phyloP scores from a whole-genome alignment of 2,797 vertebrate species.

The Poecilia velifera region DNA sequence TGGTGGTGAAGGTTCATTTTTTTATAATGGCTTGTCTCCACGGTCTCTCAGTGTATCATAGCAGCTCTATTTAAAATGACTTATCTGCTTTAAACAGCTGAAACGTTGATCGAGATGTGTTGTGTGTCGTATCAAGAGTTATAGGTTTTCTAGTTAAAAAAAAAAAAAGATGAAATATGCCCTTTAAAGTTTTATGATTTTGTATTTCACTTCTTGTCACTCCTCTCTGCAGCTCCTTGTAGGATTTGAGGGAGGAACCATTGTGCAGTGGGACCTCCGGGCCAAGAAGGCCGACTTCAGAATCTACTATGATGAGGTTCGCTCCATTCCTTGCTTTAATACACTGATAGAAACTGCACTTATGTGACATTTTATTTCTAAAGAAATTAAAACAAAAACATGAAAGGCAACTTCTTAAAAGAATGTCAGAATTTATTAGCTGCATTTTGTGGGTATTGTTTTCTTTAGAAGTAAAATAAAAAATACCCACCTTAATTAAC shows the following conservation, averaged over 20 bases:
- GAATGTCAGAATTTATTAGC: not conserved
- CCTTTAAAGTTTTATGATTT: not conserved
- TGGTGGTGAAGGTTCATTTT: not conserved
- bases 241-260: constrained; percentile 95
- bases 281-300: constrained; percentile 94
- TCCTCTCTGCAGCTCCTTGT: constrained; percentile 86
- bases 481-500: not conserved
- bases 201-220: not conserved
- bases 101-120: not conserved
- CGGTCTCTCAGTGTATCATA: not conserved
- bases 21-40: not conserved
- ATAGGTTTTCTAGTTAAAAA: not conserved
- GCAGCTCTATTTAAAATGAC: not conserved
- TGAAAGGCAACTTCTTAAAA: not conserved
- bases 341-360: not conserved
- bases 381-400: not conserved
- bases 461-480: too few species aligned
- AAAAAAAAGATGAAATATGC: not conserved
- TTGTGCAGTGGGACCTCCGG: constrained; percentile 95
- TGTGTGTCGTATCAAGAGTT: not conserved
- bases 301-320: constrained; percentile 98
- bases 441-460: not conserved
- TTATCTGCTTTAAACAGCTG: not conserved
- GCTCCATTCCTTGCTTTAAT: constrained; percentile 28
- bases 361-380: not conserved